Evolutionary conservation across 2,888 invertebrate genomes (phyloP), one percentile per base, ranked within the genome.

Genomic region (Bimastos eiseni): DNA sequence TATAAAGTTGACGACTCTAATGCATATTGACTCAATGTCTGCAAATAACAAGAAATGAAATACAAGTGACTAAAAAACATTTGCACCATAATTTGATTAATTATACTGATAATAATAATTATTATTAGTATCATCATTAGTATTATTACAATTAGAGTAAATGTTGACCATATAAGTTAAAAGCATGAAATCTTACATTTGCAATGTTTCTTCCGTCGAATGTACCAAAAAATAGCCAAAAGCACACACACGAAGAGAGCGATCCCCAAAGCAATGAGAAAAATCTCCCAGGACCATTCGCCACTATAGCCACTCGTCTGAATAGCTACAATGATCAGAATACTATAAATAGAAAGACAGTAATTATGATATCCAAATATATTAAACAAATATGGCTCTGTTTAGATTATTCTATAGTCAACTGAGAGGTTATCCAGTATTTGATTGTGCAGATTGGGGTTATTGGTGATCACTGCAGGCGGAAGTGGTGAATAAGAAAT

Each of bases 241-340:
- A 86, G 86, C 8, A 34, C 86, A 86, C 30, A 86, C 13, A 86
- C 86, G 11, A 86, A 36, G 37, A 86, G 21, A 36, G 86, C 86
- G 24, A 86, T 86, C 36, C n/a, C 86, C 86, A 86, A 86, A 37
- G 86, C 86, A 86, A 86, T 86, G 86, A 86, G 86, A 33, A 86
- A 86, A 86, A 86, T 86, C 37, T 86, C 86, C 86, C 86, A 86
- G 13, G 86, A 86, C 86, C 86, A 86, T 86, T 86, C 17, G 17
- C n/a, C 5, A 37, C 86, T 86, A 36, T 86, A 13, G 13, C 86
- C 36, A 15, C 86, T 86, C 3, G 36, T 86, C 86, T 34, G 86
- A 34, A 1, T 24, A 36, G 86, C 86, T 86, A 34, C 86, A 86
- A 70, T 11, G 13, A 70, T 1, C 55, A 70, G 70, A 30, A n/a